Evolutionary conservation across 2,797 vertebrate species (phyloP).

Genomic region (Enteromius viviparus): DNA sequence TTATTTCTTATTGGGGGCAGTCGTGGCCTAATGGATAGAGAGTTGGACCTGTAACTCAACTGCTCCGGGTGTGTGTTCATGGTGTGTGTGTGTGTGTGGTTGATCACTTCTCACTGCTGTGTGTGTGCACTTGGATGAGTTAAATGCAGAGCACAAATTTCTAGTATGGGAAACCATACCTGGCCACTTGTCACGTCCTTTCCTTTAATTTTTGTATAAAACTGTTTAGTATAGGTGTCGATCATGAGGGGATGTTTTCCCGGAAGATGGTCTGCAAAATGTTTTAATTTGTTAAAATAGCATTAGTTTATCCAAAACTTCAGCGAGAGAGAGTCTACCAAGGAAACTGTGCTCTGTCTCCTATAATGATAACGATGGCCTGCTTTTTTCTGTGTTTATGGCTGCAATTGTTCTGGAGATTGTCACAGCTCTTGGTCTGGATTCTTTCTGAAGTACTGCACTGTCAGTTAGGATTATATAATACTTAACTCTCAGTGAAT

Average conservation of each 20-base stretch:
- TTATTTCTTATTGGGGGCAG: too few relatives aligned
- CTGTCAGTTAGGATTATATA: conserved; percentile 30
- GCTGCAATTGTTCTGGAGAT: conserved; percentile 50
- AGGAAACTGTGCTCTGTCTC: conserved; percentile 37
- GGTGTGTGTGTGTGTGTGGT: too few relatives aligned
- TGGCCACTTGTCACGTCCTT: too few relatives aligned
- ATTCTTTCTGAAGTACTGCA: conserved; percentile 41
- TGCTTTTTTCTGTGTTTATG: conserved; percentile 49
- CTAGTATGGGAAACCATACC: too few relatives aligned
- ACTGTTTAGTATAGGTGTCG: not conserved
- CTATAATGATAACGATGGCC: conserved; percentile 20
- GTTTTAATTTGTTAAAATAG: conserved; percentile 28
- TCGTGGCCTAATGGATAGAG: too few relatives aligned
- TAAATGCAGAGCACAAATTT: too few relatives aligned
- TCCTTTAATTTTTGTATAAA: conserved; percentile 3
- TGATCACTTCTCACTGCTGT: too few relatives aligned
- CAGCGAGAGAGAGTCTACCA: conserved; percentile 43
- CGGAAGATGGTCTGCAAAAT: not conserved
- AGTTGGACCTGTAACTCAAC: too few relatives aligned
- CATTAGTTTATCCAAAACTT: conserved; percentile 29
- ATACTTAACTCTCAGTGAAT: conserved; percentile 34
- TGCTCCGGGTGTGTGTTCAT: too few relatives aligned
- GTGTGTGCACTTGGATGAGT: too few relatives aligned
- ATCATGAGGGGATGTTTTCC: not conserved
- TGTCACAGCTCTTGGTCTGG: conserved; percentile 49